Evolutionary conservation across 23 tunicate species (phyloP), one percentile per base, ranked within the genome.

Genomic region (Styela plicata): DNA sequence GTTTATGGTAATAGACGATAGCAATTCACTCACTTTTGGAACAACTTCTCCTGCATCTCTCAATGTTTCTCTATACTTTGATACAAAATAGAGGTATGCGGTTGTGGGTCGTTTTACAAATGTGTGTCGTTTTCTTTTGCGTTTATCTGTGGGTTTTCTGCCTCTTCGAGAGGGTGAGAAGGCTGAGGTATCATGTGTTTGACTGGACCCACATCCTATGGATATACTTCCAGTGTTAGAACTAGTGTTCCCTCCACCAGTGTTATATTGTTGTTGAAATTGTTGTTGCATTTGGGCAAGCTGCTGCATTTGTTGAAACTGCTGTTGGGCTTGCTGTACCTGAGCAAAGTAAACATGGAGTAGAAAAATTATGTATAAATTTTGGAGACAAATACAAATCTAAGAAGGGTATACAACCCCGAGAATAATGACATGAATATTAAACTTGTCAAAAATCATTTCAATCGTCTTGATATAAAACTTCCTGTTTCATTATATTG

Each of bases 61-160:
- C 64, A 96, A 69, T 36, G 91, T 86, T 96, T 96, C 99, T 27
- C 99, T 68, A 74, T 96, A 96, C 74, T 96, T 96, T 3, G 99
- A 96, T n/a, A 96, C 99, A 87, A 96, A 96, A 70, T 96, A 96
- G 34, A 96, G 79, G 57, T 96, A 96, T 20, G 99, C 99, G 35
- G 99, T 96, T 23, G 99, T 96, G 2, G 99, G 99, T 65, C 99
- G 73, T 62, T 96, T 96, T 30, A 96, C 99, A 82, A 86, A 90
- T 2, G 96, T 86, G 74, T 91, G 91, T 20, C 95, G 83, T 68
- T 87, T 86, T 19, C 99, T 84, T 62, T 96, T 96, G 80, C 83
- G 82, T 63, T 83, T 86, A 30, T 87, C 91, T 2, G 84, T 80
- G 16, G 84, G 89, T 63, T 83, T 92, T 71, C 98, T 74, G 21